Evolutionary conservation across 2,113 vertebrate species (phyloP).

Genomic region (Coregonus clupeaformis): DNA sequence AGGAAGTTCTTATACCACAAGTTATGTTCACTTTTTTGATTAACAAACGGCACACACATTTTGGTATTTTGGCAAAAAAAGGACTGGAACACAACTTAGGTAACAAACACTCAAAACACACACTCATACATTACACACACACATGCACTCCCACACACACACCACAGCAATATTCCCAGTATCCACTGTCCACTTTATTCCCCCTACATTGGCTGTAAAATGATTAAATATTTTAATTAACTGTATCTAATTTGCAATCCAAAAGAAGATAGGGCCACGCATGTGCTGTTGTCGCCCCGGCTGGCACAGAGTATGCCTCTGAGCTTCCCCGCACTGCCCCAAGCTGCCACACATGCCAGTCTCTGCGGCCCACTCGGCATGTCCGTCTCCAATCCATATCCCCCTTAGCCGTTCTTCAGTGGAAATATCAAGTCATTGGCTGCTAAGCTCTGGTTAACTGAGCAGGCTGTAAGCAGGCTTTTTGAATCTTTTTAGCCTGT

Average conservation of each 20-base stretch:
- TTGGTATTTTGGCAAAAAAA: conserved; percentile 36
- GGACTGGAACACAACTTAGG: conserved; percentile 24
- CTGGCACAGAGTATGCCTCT: conserved; percentile 60
- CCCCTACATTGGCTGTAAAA: conserved; percentile 69
- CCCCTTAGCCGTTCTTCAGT: conserved; percentile 56
- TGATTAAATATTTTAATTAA: conserved; percentile 74
- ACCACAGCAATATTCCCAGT: conserved; percentile 47
- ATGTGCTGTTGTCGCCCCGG: conserved; percentile 61
- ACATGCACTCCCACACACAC: conserved; percentile 26
- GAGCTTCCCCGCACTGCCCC: conserved; percentile 59
- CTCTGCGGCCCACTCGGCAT: conserved; percentile 63
- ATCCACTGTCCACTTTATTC: conserved; percentile 64
- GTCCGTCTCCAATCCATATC: conserved; percentile 52
- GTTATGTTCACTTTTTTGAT: conserved; percentile 78
- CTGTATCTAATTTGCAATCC: conserved; percentile 73
- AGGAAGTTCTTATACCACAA: conserved; percentile 89
- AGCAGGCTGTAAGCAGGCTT: conserved; percentile 76
- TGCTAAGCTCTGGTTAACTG: conserved; percentile 76
- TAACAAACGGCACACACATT: conserved; percentile 63
- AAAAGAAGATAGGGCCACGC: conserved; percentile 64
- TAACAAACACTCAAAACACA: conserved; percentile 29
- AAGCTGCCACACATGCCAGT: conserved; percentile 60
- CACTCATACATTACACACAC: conserved; percentile 19
- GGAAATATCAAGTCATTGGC: conserved; percentile 75
- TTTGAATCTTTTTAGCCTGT: conserved; percentile 74